Evolutionary conservation across 2,113 vertebrate species (phyloP), one percentile per base, ranked within the genome.

Genomic region (Ictalurus punctatus): DNA sequence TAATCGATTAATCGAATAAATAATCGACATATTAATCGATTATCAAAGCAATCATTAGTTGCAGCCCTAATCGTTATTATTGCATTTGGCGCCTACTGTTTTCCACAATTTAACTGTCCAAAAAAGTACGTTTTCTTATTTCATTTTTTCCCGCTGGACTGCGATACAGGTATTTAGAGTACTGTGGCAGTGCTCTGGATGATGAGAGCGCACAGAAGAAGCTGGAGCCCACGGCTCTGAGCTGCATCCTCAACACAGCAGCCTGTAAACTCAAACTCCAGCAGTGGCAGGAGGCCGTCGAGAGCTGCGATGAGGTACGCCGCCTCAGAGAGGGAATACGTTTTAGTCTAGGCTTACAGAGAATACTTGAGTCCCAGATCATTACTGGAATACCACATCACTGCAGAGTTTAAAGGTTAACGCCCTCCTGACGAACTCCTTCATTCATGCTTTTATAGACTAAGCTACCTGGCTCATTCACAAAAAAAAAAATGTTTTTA

Each of bases 251-350:
- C 91, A 99, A 99, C 94, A 97, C 96, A 0, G 96, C 96, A 0
- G 98, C 98, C 19, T 99, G 98, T 92, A 97, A 97, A 89, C 95
- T 99, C 91, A 99, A 99, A 93, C 92, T 97, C 91, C 95, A 92
- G 4, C 95, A 97, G 84, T 99, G 97, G 97, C 96, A 98, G 92
- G 98, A 96, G 1, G 97, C 98, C 1, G 71, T 98, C 58, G 97
- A 98, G 73, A 97, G 95, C 92, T 99, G 98, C 92, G 93, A 95
- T 73, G 95, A 98, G 98, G 98, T 98, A 94, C 86, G 17, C 37
- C 6, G n/a, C 14, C 9, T n/a, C 74, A 40, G 34, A 69, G 12
- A 69, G n/a, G n/a, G 4, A 40, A 40, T 7, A 40, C 37, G 23
- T 69, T 69, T 16, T n/a, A n/a, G 23, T 69, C 65, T 69, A 19